Conservation (phyloP, 1,140 invertebrate species). For the Frieseomelitta varia region DNA sequence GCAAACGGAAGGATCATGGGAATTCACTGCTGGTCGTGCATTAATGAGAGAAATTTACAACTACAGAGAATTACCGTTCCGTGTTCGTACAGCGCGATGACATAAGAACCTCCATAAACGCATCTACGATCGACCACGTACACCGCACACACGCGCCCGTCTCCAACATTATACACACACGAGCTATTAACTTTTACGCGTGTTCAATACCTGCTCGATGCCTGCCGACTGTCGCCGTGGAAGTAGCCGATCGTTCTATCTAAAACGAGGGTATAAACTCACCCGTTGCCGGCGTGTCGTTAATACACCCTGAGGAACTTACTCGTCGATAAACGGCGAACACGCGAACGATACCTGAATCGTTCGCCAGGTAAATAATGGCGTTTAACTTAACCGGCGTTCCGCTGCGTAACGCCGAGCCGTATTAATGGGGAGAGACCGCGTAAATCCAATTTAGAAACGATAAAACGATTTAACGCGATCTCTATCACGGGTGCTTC, state of each 20-base stretch:
- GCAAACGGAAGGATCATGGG: neutral
- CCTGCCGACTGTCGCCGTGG: neutral
- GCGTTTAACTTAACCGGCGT: neutral
- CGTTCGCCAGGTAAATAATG: neutral
- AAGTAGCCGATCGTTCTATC: conserved; percentile 41
- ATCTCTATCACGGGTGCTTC: neutral
- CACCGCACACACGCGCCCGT: no score
- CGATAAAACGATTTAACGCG: neutral
- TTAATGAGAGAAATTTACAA: neutral
- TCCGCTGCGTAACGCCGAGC: neutral
- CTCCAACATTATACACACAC: neutral
- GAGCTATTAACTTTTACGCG: conserved; percentile 27
- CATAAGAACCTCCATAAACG: conserved; percentile 23
- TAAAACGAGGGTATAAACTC: conserved; percentile 42
- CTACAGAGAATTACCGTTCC: neutral
- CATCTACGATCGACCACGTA: conserved; percentile 13
- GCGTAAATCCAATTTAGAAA: conserved; percentile 37
- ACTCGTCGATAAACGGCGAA: conserved; percentile 19
- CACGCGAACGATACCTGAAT: conserved; percentile 13
- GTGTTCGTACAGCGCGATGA: neutral
- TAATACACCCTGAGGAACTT: conserved; percentile 13
- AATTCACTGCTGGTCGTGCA: neutral
- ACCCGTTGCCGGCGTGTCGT: neutral
- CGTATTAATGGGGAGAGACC: neutral
- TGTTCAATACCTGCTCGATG: neutral